Evolutionary conservation across 2,888 invertebrate genomes (phyloP).

Genomic region (Acanthococcus lagerstroemiae): DNA sequence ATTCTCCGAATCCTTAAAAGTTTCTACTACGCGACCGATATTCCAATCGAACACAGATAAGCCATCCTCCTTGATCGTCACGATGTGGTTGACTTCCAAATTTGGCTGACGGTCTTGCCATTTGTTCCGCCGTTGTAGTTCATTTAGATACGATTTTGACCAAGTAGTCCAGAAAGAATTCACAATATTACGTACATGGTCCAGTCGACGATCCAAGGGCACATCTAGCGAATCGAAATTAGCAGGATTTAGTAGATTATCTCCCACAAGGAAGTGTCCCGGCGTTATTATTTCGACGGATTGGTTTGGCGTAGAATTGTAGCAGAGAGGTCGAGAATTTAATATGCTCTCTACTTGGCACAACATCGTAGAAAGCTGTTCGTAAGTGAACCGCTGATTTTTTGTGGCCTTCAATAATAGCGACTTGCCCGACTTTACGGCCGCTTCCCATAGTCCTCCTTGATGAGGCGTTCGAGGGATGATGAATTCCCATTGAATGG

Average conservation of each 20-base stretch:
- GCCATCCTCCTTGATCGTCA: neutral
- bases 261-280: neutral
- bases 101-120: neutral
- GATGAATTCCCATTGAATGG: constrained; percentile 36
- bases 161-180: neutral
- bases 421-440: constrained; percentile 27
- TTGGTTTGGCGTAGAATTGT: neutral
- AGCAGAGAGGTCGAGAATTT: constrained; percentile 6
- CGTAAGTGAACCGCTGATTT: neutral
- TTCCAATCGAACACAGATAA: neutral
- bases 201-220: neutral
- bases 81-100: neutral
- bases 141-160: neutral
- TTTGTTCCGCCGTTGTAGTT: neutral
- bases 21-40: neutral
- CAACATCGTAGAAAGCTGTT: constrained; percentile 9
- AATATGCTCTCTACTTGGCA: neutral
- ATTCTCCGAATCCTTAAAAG: neutral
- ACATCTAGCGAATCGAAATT: neutral
- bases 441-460: constrained; percentile 32
- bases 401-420: neutral
- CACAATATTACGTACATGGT: neutral
- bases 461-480: constrained; percentile 26
- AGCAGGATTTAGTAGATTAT: neutral
- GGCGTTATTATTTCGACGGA: neutral